Percentiles rank a stretch among this genome's conserved stretches.
Conservation (phyloP, 35 echinoderm and acorn worm species). For the Holothuria glaberrima region DNA sequence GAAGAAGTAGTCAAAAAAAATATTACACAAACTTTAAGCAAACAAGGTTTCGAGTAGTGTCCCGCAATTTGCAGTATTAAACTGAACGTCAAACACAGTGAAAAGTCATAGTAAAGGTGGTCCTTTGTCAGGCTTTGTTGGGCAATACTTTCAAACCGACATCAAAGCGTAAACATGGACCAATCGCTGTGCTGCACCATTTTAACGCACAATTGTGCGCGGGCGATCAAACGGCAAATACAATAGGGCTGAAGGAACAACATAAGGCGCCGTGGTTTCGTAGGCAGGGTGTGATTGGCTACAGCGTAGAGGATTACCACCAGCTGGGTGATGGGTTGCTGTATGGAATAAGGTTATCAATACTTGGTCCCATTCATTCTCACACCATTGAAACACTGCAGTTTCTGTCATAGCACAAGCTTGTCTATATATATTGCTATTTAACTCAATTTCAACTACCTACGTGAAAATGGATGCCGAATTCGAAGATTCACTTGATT, state of each 20-base stretch:
- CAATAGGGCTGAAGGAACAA: neutral
- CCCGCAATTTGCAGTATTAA: neutral
- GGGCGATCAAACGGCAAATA: conserved; percentile 10
- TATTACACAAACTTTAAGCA: neutral
- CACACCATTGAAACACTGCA: too few species aligned
- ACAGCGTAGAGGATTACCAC: neutral
- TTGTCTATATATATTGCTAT: too few species aligned
- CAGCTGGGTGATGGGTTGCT: too few species aligned
- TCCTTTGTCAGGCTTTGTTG: neutral
- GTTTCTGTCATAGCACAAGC: too few species aligned
- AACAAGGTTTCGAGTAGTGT: neutral
- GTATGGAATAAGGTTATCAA: too few species aligned
- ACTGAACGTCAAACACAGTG: neutral
- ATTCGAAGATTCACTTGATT: conserved; percentile 17
- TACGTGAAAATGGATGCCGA: conserved; percentile 15
- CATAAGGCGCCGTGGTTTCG: neutral
- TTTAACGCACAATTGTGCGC: neutral
- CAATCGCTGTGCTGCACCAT: neutral
- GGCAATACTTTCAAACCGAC: neutral
- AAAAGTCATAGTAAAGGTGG: neutral
- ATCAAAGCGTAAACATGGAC: neutral
- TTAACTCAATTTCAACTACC: neutral
- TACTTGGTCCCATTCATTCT: too few species aligned
- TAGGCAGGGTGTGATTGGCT: conserved; percentile 16
- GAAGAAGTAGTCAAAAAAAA: neutral